Evolutionary conservation across 2,113 vertebrate species (phyloP).

Genomic region (Casuarius casuarius): DNA sequence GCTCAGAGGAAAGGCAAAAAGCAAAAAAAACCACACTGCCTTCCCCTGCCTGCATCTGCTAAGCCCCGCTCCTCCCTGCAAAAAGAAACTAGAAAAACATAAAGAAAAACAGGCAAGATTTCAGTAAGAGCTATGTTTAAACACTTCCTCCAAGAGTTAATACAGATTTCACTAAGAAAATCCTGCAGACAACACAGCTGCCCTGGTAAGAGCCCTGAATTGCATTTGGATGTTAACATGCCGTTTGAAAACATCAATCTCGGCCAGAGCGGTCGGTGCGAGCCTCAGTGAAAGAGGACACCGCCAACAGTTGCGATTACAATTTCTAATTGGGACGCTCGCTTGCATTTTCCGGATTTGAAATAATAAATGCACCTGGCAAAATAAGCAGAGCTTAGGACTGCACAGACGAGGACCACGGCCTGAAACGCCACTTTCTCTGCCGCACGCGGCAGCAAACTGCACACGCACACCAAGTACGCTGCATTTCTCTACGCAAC

Average conservation of each 20-base stretch:
- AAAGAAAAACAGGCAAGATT: neutral
- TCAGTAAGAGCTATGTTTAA: neutral
- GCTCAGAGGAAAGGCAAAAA: neutral
- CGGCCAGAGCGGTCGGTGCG: neutral
- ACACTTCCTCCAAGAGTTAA: neutral
- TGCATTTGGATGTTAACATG: neutral
- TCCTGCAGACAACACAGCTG: neutral
- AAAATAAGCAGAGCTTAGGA: neutral
- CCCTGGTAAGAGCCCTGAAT: neutral
- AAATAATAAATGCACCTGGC: neutral
- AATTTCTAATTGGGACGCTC: neutral
- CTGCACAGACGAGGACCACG: fast-evolving
- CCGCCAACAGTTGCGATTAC: neutral
- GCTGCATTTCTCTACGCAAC: fast-evolving
- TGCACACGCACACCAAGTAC: fast-evolving
- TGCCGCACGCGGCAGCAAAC: neutral
- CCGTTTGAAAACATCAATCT: neutral
- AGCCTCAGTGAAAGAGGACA: neutral
- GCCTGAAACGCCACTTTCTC: fast-evolving
- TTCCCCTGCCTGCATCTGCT: no score
- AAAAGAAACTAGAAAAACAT: neutral
- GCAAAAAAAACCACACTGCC: neutral
- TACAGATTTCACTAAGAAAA: neutral
- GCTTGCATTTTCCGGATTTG: neutral
- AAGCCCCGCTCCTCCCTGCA: neutral